Evolutionary conservation across 1,140 invertebrate genomes (phyloP), one percentile per base, ranked within the genome.

Genomic region (Neodiprion virginianus): DNA sequence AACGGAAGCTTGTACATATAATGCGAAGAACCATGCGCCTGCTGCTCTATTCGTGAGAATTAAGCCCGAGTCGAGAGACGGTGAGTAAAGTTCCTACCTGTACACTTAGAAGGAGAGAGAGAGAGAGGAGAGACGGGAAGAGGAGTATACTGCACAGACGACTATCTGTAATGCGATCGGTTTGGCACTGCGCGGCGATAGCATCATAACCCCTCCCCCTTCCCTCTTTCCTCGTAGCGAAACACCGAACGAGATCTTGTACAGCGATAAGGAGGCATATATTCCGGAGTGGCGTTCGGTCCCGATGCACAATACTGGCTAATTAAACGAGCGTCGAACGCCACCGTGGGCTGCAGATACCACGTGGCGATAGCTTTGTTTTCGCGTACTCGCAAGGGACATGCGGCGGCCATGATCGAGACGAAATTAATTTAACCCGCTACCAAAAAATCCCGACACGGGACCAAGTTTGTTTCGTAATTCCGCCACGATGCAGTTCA

Each of bases 181-280:
- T 86, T 87, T 88, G 85, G 87, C 87, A 88, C 87, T 87, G 86
- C 83, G 82, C 82, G 83, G 84, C 86, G 87, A 88, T 88, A 88
- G 86, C 85, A 88, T 87, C 87, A 85, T 88, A 86, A 88, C 87
- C 86, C 87, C 84, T 82, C 81, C 74, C 75, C 78, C 80, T 12
- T 1, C 12, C 50, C 48, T 61, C 48, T 50, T 50, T 74, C 40
- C 50, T 40, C 73, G 61, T n/a, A 74, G 23, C 68, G 49, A 61
- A 61, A 61, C 53, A 61, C 53, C 53, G 53, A 61, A 7, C n/a
- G 53, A 61, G 53, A 61, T 61, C 53, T 61, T 61, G 53, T 61
- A 61, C 53, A 7, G 8, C 53, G 53, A 61, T 61, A 61, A 14
- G n/a, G 11, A 61, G 47, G 28, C 48, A 40, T 40, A 14, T 17